phyloP scores from a whole-genome alignment of 2,888 invertebrate genomes.

The Deroplatys truncata region DNA sequence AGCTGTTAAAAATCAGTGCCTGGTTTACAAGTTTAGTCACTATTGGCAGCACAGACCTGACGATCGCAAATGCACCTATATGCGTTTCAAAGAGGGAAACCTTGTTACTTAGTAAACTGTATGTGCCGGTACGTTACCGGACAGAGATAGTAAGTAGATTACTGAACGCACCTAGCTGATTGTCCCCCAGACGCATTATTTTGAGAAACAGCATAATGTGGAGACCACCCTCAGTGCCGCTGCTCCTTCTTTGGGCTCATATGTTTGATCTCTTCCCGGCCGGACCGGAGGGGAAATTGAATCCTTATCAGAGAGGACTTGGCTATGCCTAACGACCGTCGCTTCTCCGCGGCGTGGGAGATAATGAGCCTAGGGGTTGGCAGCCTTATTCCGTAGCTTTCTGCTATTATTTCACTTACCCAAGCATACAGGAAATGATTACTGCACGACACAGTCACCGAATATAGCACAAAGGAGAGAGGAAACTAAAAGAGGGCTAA shows the following conservation, averaged over 20 bases:
- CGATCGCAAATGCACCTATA: no score
- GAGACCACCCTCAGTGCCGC: not conserved
- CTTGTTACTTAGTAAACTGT: no score
- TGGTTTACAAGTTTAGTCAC: no score
- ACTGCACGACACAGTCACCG: not conserved
- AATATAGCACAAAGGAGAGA: not conserved
- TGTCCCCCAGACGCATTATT: not conserved
- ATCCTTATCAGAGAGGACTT: not conserved
- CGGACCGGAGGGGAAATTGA: not conserved
- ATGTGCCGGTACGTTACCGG: no score
- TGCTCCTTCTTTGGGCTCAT: not conserved
- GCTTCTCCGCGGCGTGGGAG: no score
- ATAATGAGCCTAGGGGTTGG: not conserved
- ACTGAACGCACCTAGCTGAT: not conserved
- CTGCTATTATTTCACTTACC: not conserved
- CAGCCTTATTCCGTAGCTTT: not conserved
- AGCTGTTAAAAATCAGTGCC: no score
- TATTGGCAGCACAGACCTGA: no score
- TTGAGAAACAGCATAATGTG: not conserved
- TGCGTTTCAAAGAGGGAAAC: no score
- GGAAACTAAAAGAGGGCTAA: no score
- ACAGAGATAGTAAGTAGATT: no score
- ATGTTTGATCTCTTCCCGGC: not conserved
- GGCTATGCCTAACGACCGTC: not conserved
- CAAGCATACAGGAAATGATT: not conserved